Base-by-base conservation (phyloP, 2,113 vertebrate species). In the Heloderma charlesbogerti region DNA sequence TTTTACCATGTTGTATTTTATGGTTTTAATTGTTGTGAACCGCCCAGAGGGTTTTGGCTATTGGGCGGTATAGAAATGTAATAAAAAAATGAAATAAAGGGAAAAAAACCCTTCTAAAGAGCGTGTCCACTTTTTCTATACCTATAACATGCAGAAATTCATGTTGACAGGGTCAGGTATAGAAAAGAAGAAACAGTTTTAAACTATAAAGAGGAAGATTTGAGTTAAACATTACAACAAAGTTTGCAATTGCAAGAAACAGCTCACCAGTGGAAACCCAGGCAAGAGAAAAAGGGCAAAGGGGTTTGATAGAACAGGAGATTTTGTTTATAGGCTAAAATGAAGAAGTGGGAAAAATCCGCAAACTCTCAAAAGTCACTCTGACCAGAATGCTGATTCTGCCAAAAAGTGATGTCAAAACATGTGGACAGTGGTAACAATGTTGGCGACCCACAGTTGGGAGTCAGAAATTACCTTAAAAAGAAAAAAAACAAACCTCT, bases 361-460 rank as follows among this genome's bases (percentile, higher is more conserved):
- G 22, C 51, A 22, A 22, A 54, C 82, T 93, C 89, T 94, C 91
- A 95, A 78, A 4, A 43, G 89, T 71, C 4, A 90, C 92, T 75
- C 20, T 0, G 0, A 51, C 92, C 0, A 37, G 84, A 88, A 84
- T 87, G 88, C 75, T 0, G 89, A 94, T 91, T 89, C 88, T 86
- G 6, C 89, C 77, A 84, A 91, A 91, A 71, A 87, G 90, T 63
- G 34, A 88, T 77, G 37, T 63, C 16, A 88, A 43, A 78, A 40
- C 27, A 66, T 34, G 15, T 54, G 34, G 67, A 51, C 25, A 1
- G 84, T 48, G 72, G 63, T 86, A n/a, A 86, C 34, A 77, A 6
- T 40, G 67, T 75, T 2, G 12, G 82, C 43, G 87, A 91, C 63
- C 69, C 88, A 2, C 0, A 0, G 83, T 0, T 48, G 74, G 83